Evolutionary conservation across 2,888 invertebrate genomes (phyloP).

Genomic region (Sepiola atlantica): DNA sequence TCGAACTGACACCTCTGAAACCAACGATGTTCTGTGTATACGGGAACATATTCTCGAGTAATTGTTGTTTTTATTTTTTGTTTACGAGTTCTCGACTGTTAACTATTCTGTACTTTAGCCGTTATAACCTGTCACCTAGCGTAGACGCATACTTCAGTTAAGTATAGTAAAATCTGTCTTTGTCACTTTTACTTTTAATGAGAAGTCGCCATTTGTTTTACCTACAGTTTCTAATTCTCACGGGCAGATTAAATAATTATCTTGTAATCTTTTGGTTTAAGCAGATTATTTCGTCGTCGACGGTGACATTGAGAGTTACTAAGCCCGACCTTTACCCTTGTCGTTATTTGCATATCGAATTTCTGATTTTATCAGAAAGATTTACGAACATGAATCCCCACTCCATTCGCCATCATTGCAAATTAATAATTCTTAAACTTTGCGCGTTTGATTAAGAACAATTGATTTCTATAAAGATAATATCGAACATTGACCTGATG

Average conservation of each 20-base stretch:
- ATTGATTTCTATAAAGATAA: background rate
- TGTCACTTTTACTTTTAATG: too few species aligned
- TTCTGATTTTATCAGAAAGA: background rate
- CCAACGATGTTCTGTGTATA: too few species aligned
- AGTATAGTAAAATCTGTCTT: too few species aligned
- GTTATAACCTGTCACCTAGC: too few species aligned
- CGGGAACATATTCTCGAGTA: too few species aligned
- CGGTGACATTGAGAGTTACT: background rate
- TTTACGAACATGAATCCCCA: background rate
- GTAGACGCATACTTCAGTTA: too few species aligned
- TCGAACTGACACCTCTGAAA: too few species aligned
- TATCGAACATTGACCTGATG: background rate
- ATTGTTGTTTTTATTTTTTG: too few species aligned
- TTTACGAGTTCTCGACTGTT: too few species aligned
- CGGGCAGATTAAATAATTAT: background rate
- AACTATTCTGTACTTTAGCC: too few species aligned
- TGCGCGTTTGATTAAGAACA: background rate
- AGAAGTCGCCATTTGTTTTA: too few species aligned
- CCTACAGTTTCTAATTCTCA: too few species aligned
- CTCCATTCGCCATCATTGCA: background rate
- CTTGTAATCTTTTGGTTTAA: background rate
- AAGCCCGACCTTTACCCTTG: background rate
- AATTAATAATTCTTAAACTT: background rate
- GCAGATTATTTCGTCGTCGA: background rate
- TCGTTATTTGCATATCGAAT: background rate